Base-by-base conservation (phyloP, 2,888 invertebrate species). In the Proisotoma minuta region DNA sequence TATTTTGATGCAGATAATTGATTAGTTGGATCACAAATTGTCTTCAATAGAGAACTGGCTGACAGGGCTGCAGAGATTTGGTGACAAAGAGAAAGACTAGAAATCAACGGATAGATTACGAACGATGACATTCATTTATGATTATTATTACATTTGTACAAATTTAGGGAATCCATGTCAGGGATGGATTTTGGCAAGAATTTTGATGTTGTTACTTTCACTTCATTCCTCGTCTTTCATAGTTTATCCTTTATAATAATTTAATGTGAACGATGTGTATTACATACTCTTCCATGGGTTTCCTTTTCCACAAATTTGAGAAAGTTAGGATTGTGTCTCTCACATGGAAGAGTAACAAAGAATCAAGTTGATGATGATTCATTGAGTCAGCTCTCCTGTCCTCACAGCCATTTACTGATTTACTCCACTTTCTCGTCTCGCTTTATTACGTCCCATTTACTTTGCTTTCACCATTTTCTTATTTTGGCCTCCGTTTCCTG, bases 51-150 rank as follows among this genome's bases (percentile, higher is more conserved):
- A n/a, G n/a, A n/a, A n/a, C n/a, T n/a, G n/a, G n/a, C n/a, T n/a
- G n/a, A n/a, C n/a, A n/a, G n/a, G n/a, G n/a, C n/a, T n/a, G n/a
- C n/a, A n/a, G n/a, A n/a, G n/a, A n/a, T n/a, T n/a, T n/a, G n/a
- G n/a, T 34, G 15, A 34, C 15, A 15, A 34, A 34, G 8, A 15
- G 34, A 34, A 34, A 34, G 34, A 34, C 8, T 10, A 15, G 34
- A 34, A 34, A 15, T 34, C 34, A 34, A 34, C 34, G 34, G 8
- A 34, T 8, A 34, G 8, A n/a, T n/a, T 34, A 15, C 23, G 22
- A 22, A 3, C n/a, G 54, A 29, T 54, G 54, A 54, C 54, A 54
- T 54, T 54, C 54, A 54, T 54, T 54, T 54, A 54, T 54, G 54
- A 54, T 54, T 39, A n/a, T n/a, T n/a, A 54, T 54, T 54, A 54